phyloP scores from a whole-genome alignment of 2,888 invertebrate genomes.

The Cistogaster globosa region DNA sequence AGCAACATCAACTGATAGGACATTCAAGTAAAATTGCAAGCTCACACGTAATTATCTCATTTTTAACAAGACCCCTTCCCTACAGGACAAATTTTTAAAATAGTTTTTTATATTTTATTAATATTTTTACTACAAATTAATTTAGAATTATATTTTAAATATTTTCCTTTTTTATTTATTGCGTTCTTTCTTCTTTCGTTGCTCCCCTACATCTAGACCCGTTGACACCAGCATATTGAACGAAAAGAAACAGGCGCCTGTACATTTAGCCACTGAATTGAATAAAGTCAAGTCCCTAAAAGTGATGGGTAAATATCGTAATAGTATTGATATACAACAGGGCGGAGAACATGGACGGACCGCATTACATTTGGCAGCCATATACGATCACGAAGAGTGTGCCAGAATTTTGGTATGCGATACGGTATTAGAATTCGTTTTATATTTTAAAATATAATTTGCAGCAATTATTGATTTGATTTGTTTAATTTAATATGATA shows the following conservation, averaged over 20 bases:
- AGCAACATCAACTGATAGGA: too few species aligned
- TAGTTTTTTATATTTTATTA: too few species aligned
- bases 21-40: too few species aligned
- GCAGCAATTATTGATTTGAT: slow-evolving; percentile 22
- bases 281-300: slow-evolving; percentile 89
- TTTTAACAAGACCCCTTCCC: too few species aligned
- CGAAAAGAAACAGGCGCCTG: slow-evolving; percentile 89
- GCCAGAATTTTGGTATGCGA: slow-evolving; percentile 89
- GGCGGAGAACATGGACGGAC: slow-evolving; percentile 91
- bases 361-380: slow-evolving; percentile 92
- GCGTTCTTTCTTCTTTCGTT: neutral
- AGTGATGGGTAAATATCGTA: slow-evolving; percentile 88
- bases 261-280: slow-evolving; percentile 91
- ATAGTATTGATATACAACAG: slow-evolving; percentile 88
- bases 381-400: slow-evolving; percentile 92
- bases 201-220: slow-evolving; percentile 83
- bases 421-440: slow-evolving; percentile 68
- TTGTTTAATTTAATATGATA: neutral
- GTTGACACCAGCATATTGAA: slow-evolving; percentile 89
- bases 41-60: too few species aligned
- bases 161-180: neutral
- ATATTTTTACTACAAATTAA: too few species aligned
- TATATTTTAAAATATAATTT: slow-evolving; percentile 59
- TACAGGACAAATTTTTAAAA: too few species aligned
- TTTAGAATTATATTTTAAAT: neutral